These are phyloP conservation scores for Matsumurasca onukii DNA, from an alignment of 1,140 invertebrate genomes.

Conservation along the genomic window DNA sequence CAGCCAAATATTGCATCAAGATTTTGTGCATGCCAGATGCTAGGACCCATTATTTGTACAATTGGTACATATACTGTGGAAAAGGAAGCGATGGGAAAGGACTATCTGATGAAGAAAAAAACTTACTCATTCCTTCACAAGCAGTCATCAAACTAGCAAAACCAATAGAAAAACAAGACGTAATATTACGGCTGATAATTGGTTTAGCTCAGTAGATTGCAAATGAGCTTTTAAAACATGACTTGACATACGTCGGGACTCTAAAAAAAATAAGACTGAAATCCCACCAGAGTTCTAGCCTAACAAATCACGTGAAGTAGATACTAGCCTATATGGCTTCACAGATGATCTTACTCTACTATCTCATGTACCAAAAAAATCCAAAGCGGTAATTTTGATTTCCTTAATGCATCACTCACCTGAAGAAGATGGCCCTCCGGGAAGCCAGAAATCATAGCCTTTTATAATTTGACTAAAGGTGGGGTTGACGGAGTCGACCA, in stretches of 20 bases:
- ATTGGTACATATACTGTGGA: conserved; percentile 33
- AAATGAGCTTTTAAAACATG: conserved; percentile 23
- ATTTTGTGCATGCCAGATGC: conserved; percentile 28
- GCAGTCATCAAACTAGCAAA: conserved; percentile 37
- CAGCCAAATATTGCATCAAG: conserved; percentile 48
- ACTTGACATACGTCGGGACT: conserved; percentile 45
- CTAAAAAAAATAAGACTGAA: conserved; percentile 51
- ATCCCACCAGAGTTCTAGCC: conserved; percentile 34
- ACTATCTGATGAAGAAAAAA: conserved; percentile 18
- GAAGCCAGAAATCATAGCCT: conserved; percentile 27
- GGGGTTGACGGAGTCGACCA: conserved; percentile 20
- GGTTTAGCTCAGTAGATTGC: conserved; percentile 39
- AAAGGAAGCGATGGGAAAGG: conserved; percentile 17
- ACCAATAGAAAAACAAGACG: conserved; percentile 33
- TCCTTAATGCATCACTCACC: conserved; percentile 15
- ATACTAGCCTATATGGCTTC: neutral
- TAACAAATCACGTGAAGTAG: neutral
- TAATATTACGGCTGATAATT: conserved; percentile 39
- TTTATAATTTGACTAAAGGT: conserved; percentile 25
- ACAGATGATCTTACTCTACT: neutral
- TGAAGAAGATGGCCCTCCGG: neutral
- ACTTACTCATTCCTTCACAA: conserved; percentile 33
- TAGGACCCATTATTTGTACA: conserved; percentile 29
- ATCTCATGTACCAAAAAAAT: conserved; percentile 3
- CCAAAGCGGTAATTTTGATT: conserved; percentile 11